phyloP scores from a whole-genome alignment of 1,140 invertebrate species.

The Drosophila setifemur region DNA sequence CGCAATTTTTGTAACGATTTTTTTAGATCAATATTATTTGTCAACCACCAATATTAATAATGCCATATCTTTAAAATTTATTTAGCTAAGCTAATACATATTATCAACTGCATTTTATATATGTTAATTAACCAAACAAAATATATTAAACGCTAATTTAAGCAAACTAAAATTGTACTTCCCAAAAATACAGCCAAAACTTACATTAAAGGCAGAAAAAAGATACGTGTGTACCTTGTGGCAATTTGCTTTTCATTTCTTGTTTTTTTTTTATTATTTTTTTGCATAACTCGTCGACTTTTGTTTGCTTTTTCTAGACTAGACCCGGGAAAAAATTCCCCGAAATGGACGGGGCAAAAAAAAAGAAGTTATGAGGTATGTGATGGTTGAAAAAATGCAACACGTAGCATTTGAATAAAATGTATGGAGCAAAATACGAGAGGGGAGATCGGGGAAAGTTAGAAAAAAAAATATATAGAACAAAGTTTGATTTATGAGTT shows the following conservation, averaged over 20 bases:
- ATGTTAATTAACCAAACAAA: too few species aligned
- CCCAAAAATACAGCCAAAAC: too few species aligned
- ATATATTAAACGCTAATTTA: too few species aligned
- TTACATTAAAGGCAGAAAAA: too few species aligned
- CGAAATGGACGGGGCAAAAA: background rate
- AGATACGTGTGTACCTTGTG: too few species aligned
- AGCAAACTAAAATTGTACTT: too few species aligned
- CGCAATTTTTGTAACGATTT: too few species aligned
- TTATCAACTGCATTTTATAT: too few species aligned
- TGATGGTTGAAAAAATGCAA: conserved; percentile 54
- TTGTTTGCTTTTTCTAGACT: conserved; percentile 45
- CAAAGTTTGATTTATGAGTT: conserved; percentile 66
- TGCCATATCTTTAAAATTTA: too few species aligned
- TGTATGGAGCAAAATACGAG: conserved; percentile 20
- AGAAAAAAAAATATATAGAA: conserved; percentile 33
- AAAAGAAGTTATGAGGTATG: conserved; percentile 56
- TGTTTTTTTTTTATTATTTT: conserved; percentile 3
- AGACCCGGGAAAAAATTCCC: background rate
- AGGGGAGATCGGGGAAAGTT: background rate
- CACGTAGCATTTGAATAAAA: conserved; percentile 65
- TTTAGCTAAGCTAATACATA: too few species aligned
- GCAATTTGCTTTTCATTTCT: background rate
- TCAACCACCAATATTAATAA: too few species aligned
- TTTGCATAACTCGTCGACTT: conserved; percentile 17
- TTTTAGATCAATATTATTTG: too few species aligned